Percentiles rank a stretch among this genome's conserved stretches.
Evolutionary conservation across 1,140 invertebrate species (phyloP).

Genomic region (Eumaeus atala): DNA sequence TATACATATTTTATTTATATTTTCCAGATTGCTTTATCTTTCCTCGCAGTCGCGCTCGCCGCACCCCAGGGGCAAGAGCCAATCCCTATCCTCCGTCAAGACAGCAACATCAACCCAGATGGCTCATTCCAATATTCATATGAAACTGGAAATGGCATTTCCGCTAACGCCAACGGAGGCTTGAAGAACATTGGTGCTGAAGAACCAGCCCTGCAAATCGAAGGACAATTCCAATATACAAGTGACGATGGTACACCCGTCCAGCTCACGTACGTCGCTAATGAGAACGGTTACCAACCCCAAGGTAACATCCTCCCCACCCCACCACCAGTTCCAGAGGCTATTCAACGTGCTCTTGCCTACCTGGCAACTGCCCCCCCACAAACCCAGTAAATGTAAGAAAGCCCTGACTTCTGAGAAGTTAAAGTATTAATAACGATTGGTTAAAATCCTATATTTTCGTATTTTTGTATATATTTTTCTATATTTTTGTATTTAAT

Average conservation of each 20-base stretch:
- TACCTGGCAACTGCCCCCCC: constrained; percentile 58
- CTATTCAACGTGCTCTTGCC: constrained; percentile 76
- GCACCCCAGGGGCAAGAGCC: constrained; percentile 72
- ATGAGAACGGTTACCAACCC: constrained; percentile 75
- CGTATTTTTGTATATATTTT: constrained; percentile 15
- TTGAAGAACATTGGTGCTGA: constrained; percentile 69
- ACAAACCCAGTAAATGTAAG: constrained; percentile 32
- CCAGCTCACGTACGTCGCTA: constrained; percentile 79
- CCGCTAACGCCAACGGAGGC: constrained; percentile 69
- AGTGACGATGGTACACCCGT: constrained; percentile 75
- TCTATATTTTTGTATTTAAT: constrained; percentile 6
- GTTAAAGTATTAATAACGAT: constrained; percentile 1
- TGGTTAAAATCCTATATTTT: constrained; percentile 3
- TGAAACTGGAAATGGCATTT: constrained; percentile 77
- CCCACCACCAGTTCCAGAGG: constrained; percentile 79
- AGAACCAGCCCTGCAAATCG: constrained; percentile 61
- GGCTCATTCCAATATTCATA: constrained; percentile 79
- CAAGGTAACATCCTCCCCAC: constrained; percentile 78
- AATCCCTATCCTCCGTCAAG: constrained; percentile 77
- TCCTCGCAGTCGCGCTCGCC: constrained; percentile 58
- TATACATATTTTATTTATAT: constrained; percentile 11
- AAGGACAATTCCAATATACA: constrained; percentile 78
- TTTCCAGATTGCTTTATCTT: constrained; percentile 58
- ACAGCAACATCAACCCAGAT: constrained; percentile 78
- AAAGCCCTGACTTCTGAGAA: constrained; percentile 13